Evolutionary conservation across 2,797 vertebrate genomes (phyloP).

Genomic region (Microchirus variegatus): DNA sequence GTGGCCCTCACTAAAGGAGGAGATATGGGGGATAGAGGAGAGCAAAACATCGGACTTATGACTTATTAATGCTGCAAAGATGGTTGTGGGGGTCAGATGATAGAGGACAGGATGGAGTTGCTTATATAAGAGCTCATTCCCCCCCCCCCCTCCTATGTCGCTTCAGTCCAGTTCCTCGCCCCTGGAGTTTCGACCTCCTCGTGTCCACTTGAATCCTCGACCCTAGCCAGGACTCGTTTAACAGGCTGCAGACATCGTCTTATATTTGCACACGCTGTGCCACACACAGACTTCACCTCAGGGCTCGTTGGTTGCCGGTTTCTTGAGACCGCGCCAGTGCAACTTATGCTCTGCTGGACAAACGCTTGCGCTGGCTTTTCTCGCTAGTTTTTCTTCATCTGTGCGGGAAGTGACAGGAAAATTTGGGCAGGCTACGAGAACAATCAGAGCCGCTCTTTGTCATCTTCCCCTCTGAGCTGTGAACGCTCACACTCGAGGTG

Average conservation of each 20-base stretch:
- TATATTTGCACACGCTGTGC: conserved; percentile 37
- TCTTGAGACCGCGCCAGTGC: conserved; percentile 18
- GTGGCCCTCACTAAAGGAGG: conserved; percentile 44
- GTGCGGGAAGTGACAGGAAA: conserved; percentile 7
- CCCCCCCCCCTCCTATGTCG: background rate
- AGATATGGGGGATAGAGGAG: conserved; percentile 18
- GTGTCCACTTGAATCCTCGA: conserved; percentile 44
- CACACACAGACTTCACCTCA: conserved; percentile 29
- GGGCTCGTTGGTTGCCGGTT: conserved; percentile 36
- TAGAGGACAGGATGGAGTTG: conserved; percentile 23
- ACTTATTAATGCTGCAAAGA: conserved; percentile 66
- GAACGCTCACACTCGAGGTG: background rate
- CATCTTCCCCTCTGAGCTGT: background rate
- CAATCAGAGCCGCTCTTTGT: conserved; percentile 17
- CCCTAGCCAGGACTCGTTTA: conserved; percentile 23
- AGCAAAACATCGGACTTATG: conserved; percentile 57
- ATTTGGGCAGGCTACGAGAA: conserved; percentile 1
- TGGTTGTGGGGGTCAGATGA: conserved; percentile 9
- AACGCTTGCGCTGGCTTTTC: conserved; percentile 36
- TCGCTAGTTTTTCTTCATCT: conserved; percentile 28
- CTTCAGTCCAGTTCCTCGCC: conserved; percentile 9
- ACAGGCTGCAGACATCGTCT: conserved; percentile 55
- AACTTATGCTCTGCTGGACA: conserved; percentile 17
- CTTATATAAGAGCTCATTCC: conserved; percentile 59
- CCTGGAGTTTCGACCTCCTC: conserved; percentile 7